These are phyloP conservation scores for Otolemur garnettii DNA, from an alignment of 2,113 vertebrate genomes.

Conservation along the genomic window DNA sequence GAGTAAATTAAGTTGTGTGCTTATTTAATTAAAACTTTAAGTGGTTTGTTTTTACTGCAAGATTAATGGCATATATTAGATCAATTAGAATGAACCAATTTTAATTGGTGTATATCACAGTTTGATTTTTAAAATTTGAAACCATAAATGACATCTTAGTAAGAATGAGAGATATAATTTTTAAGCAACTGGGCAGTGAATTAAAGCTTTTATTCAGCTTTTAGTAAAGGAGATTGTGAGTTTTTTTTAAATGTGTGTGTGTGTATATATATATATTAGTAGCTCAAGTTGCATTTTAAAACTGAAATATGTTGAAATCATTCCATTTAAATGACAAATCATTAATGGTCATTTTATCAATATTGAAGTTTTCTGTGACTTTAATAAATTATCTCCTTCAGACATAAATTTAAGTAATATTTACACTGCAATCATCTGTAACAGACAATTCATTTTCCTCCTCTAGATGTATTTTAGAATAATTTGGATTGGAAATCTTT, in stretches of 20 bases:
- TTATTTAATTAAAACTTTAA: slow-evolving; percentile 83
- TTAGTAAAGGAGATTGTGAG: slow-evolving; percentile 64
- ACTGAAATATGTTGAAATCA: slow-evolving; percentile 19
- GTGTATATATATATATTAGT: neutral
- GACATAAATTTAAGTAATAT: slow-evolving; percentile 80
- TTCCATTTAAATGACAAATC: slow-evolving; percentile 41
- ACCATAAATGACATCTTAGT: slow-evolving; percentile 61
- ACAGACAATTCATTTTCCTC: slow-evolving; percentile 3
- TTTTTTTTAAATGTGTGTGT: slow-evolving; percentile 64
- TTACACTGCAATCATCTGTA: slow-evolving; percentile 69
- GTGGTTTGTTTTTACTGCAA: slow-evolving; percentile 72
- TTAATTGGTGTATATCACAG: slow-evolving; percentile 70
- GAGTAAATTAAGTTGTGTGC: slow-evolving; percentile 74
- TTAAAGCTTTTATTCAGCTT: slow-evolving; percentile 63
- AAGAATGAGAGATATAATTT: slow-evolving; percentile 53
- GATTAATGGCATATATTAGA: slow-evolving; percentile 66
- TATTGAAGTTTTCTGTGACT: slow-evolving; percentile 54
- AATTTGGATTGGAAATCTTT: slow-evolving; percentile 28
- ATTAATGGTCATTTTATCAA: slow-evolving; percentile 73
- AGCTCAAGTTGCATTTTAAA: slow-evolving; percentile 71
- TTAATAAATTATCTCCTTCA: slow-evolving; percentile 78
- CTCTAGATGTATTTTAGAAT: slow-evolving; percentile 49
- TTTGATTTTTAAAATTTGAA: slow-evolving; percentile 68
- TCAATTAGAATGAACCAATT: slow-evolving; percentile 69
- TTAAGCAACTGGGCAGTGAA: slow-evolving; percentile 57